Evolutionary conservation across 2,888 invertebrate genomes (phyloP), one percentile per base, ranked within the genome.

Genomic region (Ecliptopera silaceata): DNA sequence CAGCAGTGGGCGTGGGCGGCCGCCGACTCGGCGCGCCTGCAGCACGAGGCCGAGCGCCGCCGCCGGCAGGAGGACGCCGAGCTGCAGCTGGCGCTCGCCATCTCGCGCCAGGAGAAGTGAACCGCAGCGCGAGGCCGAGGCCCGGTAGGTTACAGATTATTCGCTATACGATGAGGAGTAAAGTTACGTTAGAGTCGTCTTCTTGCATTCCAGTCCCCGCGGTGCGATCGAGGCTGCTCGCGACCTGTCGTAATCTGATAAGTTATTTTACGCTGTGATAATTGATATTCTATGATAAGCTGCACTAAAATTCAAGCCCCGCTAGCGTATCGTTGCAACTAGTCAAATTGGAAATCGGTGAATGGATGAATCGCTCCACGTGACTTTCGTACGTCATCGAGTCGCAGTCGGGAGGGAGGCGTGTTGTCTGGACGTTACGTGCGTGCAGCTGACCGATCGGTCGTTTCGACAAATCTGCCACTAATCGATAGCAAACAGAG

Each of bases 1-100:
- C 92, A 94, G 77, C 95, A 95, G 82, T 82, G 95, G 77, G 94
- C 93, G 13, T 95, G 95, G 95, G 96, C 95, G 3, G 94, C 94
- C 11, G 90, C 93, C 22, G 95, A 95, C 77, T 95, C 95, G 66
- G 80, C 93, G 55, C 86, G 92, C 26, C 81, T 93, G 34, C 94
- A 95, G 75, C 93, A 92, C 59, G 93, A 94, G 66, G 89, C 93
- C 12, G 92, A 92, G 59, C 92, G 86, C 48, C 84, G 93, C 63
- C 85, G 93, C 44, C 84, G 92, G 50, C 93, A 90, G 61, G 96
- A 96, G 74, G 93, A 95, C 63, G 94, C 93, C n/a, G 96, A 96
- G 71, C 83, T 96, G 49, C 94, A 95, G 72, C 90, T 94, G 32
- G 96, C 95, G 0, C 86, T 96, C 47, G 94, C 94, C 59, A 88